Conservation (phyloP, 2,797 vertebrate species). For the Aythya fuligula region DNA sequence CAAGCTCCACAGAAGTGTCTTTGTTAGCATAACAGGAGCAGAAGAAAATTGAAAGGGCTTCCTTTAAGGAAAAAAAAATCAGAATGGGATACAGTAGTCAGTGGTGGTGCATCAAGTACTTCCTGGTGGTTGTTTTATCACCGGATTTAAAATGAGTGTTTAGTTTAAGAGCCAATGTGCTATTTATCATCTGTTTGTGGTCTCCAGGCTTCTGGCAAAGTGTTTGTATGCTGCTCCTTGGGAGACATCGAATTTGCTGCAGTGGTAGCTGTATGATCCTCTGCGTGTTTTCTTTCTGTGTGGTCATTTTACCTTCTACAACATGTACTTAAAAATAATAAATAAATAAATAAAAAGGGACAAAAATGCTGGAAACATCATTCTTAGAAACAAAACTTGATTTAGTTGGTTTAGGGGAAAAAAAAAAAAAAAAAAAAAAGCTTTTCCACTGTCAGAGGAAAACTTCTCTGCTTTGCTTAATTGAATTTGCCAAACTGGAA, state of each 20-base stretch:
- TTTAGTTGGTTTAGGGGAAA: not conserved
- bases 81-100: not conserved
- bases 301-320: not conserved
- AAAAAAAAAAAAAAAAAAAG: slow-evolving; percentile 2
- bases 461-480: not conserved
- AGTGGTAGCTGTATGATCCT: not conserved
- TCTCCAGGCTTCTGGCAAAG: not conserved
- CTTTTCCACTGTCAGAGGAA: not conserved
- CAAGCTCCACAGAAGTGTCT: not conserved
- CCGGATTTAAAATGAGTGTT: not conserved
- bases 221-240: not conserved
- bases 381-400: not conserved
- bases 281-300: not conserved
- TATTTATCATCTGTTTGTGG: not conserved
- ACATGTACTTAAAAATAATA: not conserved
- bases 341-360: not conserved
- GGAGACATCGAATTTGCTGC: not conserved
- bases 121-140: not conserved
- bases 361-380: not conserved
- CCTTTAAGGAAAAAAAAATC: not conserved
- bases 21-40: not conserved
- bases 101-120: not conserved
- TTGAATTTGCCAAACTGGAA: slow-evolving; percentile 50
- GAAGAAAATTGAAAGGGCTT: not conserved
- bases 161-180: not conserved